Base-by-base conservation (phyloP, 2,797 vertebrate species). In the Rhinoraja longicauda region DNA sequence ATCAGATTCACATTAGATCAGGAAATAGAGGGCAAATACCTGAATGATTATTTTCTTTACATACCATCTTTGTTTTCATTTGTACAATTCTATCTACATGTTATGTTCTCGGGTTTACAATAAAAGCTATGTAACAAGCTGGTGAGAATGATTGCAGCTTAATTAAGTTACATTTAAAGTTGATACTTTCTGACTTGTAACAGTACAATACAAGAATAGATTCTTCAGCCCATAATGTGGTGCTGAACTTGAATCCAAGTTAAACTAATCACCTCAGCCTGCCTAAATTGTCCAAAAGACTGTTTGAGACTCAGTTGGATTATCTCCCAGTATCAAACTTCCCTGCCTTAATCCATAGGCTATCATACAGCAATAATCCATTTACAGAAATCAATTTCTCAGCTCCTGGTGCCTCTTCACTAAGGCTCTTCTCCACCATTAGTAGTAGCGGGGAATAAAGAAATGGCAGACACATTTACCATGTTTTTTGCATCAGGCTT, bases 1-100 rank as follows among this genome's bases (percentile, higher is more conserved):
- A 32, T 36, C n/a, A 67, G 59, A 26, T 67, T 67, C 17, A 32
- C 17, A 91, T 1, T 19, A 9, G 70, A 21, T 72, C 70, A 45
- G 24, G 70, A 24, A 39, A 53, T 53, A 9, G 81, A 13, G 5
- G 24, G 1, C 59, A 81, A 26, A 0, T 78, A 12, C 0, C n/a
- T 19, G 0, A 32, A 0, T 4, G 96, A 53, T 93, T 96, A 96
- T 93, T 96, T 21, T 88, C 97, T 96, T 93, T 96, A 94, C 0
- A 93, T 10, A 26, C 75, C 29, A 8, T 76, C 75, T 75, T n/a
- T 12, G 8, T 76, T 26, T 2, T 12, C n/a, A 8, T 76, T 76
- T 76, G 9, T 32, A 76, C 8, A n/a, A 76, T 26, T n/a, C 10
- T 70, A 70, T 70, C 67, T 70, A 70, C 67, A 70, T 70, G 4